Evolutionary conservation across 2,888 invertebrate species (phyloP).

Genomic region (Chirona hameri): DNA sequence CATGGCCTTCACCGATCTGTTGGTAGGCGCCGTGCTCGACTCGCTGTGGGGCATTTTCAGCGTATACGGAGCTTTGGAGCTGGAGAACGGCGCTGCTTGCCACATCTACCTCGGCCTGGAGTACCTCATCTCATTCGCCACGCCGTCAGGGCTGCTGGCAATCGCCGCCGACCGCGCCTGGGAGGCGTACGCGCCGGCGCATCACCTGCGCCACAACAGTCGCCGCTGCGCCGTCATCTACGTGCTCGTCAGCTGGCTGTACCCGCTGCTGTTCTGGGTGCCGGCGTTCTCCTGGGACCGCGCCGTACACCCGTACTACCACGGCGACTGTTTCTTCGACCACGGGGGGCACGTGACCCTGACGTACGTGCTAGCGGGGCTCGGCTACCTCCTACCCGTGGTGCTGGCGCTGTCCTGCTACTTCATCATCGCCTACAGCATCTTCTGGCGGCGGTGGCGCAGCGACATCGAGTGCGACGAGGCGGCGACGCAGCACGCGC

Average conservation of each 20-base stretch:
- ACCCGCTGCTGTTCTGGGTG: not conserved
- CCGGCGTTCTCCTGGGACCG: not conserved
- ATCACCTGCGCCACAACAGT: not conserved
- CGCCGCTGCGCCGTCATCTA: not conserved
- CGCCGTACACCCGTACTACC: not conserved
- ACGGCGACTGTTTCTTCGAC: not conserved
- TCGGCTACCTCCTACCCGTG: not conserved
- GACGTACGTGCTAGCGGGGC: not conserved
- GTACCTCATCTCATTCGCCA: conserved; percentile 5
- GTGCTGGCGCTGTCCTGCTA: not conserved
- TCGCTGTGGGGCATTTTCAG: not conserved
- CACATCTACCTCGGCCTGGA: not conserved
- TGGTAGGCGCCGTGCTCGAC: conserved; percentile 3
- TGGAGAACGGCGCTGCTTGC: not conserved
- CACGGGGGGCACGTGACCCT: not conserved
- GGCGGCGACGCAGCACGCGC: not conserved
- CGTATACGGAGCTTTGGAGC: not conserved
- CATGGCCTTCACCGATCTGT: not conserved
- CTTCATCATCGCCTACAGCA: not conserved
- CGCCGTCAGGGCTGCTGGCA: not conserved
- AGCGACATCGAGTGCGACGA: not conserved
- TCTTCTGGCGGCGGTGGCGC: not conserved
- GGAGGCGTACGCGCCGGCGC: not conserved
- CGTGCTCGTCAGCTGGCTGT: not conserved
- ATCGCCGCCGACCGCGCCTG: not conserved